Evolutionary conservation across 2,113 vertebrate genomes (phyloP).

Genomic region (Alosa alosa): DNA sequence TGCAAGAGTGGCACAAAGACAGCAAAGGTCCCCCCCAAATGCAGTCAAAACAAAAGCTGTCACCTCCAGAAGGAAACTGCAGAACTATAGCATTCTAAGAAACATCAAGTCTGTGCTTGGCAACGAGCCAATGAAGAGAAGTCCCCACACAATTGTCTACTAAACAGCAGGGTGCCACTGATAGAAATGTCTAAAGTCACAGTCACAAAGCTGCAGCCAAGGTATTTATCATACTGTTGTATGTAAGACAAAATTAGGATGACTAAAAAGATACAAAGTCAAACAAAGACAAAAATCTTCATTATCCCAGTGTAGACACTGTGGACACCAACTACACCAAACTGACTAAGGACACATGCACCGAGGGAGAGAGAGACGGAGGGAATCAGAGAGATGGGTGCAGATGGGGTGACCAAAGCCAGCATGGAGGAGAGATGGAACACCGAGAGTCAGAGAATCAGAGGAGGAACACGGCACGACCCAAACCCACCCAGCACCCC

Average conservation of each 20-base stretch:
- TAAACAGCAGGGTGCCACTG: not conserved
- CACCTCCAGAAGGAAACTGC: conserved; percentile 2
- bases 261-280: not conserved
- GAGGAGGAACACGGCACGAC: conserved; percentile 44
- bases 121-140: not conserved
- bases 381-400: not conserved
- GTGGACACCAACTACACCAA: not conserved
- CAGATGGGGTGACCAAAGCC: not conserved
- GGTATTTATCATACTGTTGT: not conserved
- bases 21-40: conserved; percentile 14
- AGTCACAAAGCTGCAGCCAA: not conserved
- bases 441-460: conserved; percentile 51
- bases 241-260: not conserved
- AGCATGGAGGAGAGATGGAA: not conserved
- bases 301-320: not conserved
- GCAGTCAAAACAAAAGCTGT: conserved; percentile 24
- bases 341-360: not conserved
- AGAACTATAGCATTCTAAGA: conserved; percentile 8
- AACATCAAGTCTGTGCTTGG: conserved; percentile 4
- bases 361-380: not conserved
- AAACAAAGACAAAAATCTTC: not conserved
- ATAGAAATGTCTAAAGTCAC: not conserved
- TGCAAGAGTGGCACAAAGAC: conserved; percentile 67
- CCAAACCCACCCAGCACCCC: not conserved
- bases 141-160: not conserved